Evolutionary conservation across 2,888 invertebrate genomes (phyloP).

Genomic region (Rapana venosa): DNA sequence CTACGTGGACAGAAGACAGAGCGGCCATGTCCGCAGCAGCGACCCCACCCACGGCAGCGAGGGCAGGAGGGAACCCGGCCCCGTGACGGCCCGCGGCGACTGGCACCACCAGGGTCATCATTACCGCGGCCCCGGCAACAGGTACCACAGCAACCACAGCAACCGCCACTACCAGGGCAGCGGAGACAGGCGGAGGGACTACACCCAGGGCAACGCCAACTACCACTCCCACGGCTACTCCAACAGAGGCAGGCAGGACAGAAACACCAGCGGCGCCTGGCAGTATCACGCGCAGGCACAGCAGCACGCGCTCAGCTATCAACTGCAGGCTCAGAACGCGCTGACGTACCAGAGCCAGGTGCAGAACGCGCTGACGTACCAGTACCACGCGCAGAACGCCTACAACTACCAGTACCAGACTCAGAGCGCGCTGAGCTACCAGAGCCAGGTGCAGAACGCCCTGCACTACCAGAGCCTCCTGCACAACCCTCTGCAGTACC

Average conservation of each 20-base stretch:
- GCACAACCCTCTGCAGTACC: conserved; percentile 9
- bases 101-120: background rate
- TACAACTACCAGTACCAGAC: background rate
- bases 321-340: background rate
- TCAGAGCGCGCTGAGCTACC: background rate
- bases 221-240: background rate
- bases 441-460: background rate
- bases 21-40: background rate
- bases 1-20: background rate
- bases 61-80: background rate
- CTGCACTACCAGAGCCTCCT: background rate
- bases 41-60: background rate
- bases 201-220: background rate
- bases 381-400: background rate
- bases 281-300: background rate
- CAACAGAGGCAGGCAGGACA: background rate
- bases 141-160: background rate
- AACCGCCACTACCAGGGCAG: background rate
- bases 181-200: background rate
- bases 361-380: background rate
- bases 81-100: background rate
- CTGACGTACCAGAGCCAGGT: background rate
- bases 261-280: background rate
- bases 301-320: background rate
- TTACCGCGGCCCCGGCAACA: background rate